Percentiles rank a stretch among this genome's conserved stretches.
These are phyloP conservation scores for Aplocera efformata DNA, from an alignment of 2,888 invertebrate genomes.

Conservation along the genomic window DNA sequence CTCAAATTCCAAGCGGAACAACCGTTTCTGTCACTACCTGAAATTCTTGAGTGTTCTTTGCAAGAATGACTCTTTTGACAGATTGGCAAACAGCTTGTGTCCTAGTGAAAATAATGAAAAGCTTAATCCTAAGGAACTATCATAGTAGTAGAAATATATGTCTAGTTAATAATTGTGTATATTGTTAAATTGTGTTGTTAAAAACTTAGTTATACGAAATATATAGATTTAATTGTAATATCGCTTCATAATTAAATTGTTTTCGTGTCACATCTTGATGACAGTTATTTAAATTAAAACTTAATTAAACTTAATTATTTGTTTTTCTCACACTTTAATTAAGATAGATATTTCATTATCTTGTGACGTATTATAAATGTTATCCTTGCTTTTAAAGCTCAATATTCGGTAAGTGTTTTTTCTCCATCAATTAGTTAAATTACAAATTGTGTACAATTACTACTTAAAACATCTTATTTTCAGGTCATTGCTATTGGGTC, in stretches of 20 bases:
- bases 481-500: no score
- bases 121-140: constrained; percentile 24
- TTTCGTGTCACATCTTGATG: constrained; percentile 9
- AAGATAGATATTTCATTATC: constrained; percentile 6
- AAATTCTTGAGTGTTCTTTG: constrained; percentile 77
- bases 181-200: constrained; percentile 5
- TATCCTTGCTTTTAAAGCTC: constrained; percentile 13
- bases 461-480: no score
- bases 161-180: constrained; percentile 16
- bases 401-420: no score
- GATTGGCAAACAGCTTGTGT: constrained; percentile 62
- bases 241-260: constrained; percentile 9
- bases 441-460: no score
- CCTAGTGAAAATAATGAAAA: constrained; percentile 23
- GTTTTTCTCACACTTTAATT: constrained; percentile 10
- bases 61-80: constrained; percentile 72
- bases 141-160: constrained; percentile 1
- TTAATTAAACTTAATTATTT: constrained; percentile 10
- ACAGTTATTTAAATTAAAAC: constrained; percentile 20
- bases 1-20: constrained; percentile 82
- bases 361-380: constrained; percentile 2
- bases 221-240: constrained; percentile 1
- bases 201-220: constrained; percentile 2
- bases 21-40: constrained; percentile 90
- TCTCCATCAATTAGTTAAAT: no score